Base-by-base conservation (phyloP, 1,140 invertebrate species). In the Augochlora pura region DNA sequence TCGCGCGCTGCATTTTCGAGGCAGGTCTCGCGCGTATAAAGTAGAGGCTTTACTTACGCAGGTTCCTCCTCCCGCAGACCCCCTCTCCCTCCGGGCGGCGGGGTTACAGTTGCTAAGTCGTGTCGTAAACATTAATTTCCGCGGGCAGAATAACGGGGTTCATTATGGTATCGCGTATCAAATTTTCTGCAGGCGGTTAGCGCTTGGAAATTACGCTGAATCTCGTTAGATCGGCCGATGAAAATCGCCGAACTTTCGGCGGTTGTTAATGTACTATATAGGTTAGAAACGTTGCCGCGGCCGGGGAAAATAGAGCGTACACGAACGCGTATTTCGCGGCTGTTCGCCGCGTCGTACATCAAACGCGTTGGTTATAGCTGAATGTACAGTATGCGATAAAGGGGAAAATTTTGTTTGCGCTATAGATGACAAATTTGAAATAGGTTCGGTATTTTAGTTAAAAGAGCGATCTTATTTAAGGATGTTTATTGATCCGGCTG, bases 51-150 rank as follows among this genome's bases (percentile, higher is more conserved):
- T 67, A 49, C 74, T 69, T 32, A 8, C 39, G 54, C n/a, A 23
- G 27, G 27, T 49, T 64, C 70, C 27, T n/a, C 12, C 67, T n/a
- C n/a, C n/a, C 38, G 27, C 10, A 27, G n/a, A 9, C 39, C 38
- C 3, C 38, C 38, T 12, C 42, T 4, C 52, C 39, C 46, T 8
- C 8, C 38, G 1, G 23, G n/a, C 62, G 14, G n/a, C n/a, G n/a
- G n/a, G 77, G 46, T n/a, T 65, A 23, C 72, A 64, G 65, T 75
- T 74, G 71, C 60, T 52, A 84, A 77, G 65, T 73, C 82, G 52
- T 63, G 64, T 83, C 77, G 74, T 84, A 84, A 85, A 84, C 82
- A 80, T 85, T 84, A 84, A 84, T 84, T 85, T 80, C 39, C 82
- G 57, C 73, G 52, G 67, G 59, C 16, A 52, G 52, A 85, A 81